Percentiles rank a stretch among this genome's conserved stretches.
Evolutionary conservation across 2,888 invertebrate genomes (phyloP).

Genomic region (Lissonota sp.): DNA sequence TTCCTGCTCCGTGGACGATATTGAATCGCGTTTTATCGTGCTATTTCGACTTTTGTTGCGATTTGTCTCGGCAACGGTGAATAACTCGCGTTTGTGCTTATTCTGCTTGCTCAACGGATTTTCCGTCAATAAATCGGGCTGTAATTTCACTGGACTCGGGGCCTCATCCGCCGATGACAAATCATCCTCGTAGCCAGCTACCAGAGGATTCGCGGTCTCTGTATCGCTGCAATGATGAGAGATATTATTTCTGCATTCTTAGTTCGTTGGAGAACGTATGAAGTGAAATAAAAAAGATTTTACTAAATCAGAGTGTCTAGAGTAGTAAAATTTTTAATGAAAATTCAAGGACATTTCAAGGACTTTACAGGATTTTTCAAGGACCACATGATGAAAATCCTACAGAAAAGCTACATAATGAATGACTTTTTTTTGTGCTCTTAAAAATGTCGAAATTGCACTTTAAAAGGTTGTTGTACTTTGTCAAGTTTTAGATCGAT

Average conservation of each 20-base stretch:
- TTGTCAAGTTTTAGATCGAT: too few relatives aligned
- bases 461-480: too few relatives aligned
- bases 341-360: neutral
- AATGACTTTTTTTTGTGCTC: too few relatives aligned
- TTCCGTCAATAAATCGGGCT: conserved; percentile 75
- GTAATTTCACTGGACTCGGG: conserved; percentile 73
- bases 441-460: too few relatives aligned
- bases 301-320: too few relatives aligned
- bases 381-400: too few relatives aligned
- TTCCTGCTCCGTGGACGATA: conserved; percentile 81
- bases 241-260: neutral
- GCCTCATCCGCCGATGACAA: conserved; percentile 88
- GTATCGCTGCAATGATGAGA: conserved; percentile 86
- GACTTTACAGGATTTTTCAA: neutral
- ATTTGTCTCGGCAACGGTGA: conserved; percentile 70
- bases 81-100: conserved; percentile 76
- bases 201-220: conserved; percentile 90
- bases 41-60: conserved; percentile 47
- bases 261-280: too few relatives aligned
- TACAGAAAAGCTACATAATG: neutral
- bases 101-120: conserved; percentile 80
- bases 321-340: too few relatives aligned
- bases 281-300: too few relatives aligned
- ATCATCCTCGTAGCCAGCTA: conserved; percentile 94
- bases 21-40: conserved; percentile 76